Conservation (phyloP, 2,797 vertebrate genomes). For the Sardinella longiceps region DNA sequence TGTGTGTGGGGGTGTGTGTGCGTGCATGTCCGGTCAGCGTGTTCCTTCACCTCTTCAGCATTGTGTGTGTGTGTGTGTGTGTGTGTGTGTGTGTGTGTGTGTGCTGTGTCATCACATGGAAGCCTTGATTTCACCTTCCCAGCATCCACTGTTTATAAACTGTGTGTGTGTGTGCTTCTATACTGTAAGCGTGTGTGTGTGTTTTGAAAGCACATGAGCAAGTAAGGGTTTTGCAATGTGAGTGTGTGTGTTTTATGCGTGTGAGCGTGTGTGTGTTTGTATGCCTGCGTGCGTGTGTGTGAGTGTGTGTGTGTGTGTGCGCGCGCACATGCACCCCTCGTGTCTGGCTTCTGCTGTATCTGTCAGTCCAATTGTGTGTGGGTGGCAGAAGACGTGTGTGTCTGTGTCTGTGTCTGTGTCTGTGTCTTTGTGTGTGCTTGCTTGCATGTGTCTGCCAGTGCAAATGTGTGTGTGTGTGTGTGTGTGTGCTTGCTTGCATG, state of each 20-base stretch:
- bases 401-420: too few species aligned
- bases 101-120: not conserved
- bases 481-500: not conserved
- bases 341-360: too few species aligned
- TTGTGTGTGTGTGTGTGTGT: slow-evolving; percentile 25
- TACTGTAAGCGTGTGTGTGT: not conserved
- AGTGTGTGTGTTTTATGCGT: slow-evolving; percentile 22
- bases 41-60: too few species aligned
- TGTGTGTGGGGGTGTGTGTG: slow-evolving; percentile 1
- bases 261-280: not conserved
- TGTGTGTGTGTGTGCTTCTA: not conserved
- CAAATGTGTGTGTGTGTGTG: not conserved
- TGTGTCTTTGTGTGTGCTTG: too few species aligned
- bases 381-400: too few species aligned
- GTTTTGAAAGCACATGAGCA: not conserved
- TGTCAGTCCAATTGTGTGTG: too few species aligned
- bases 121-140: not conserved
- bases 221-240: not conserved
- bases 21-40: too few species aligned
- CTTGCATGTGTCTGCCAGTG: too few species aligned
- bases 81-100: not conserved
- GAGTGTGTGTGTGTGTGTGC: too few species aligned
- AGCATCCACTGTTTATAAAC: not conserved
- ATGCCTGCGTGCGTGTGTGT: not conserved
- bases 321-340: too few species aligned